Conservation (phyloP, 1,140 invertebrate species). For the Anoplolepis gracilipes region DNA sequence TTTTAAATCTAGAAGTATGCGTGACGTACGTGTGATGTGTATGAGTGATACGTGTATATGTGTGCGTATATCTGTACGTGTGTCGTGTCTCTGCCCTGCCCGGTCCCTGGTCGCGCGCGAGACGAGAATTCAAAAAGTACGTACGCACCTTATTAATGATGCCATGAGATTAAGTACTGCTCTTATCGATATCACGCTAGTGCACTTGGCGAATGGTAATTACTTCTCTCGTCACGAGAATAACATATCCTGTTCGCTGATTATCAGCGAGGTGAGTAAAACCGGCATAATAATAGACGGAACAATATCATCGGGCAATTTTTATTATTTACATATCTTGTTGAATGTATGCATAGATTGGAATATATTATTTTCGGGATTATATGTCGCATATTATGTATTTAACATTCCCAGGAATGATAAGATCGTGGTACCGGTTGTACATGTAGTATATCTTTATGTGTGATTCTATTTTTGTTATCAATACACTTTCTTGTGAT, state of each 20-base stretch:
- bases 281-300: neutral
- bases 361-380: neutral
- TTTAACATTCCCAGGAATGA: neutral
- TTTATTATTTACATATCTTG: neutral
- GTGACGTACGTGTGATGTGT: neutral
- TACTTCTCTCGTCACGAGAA: neutral
- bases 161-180: neutral
- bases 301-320: too few species aligned
- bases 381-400: neutral
- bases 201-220: neutral
- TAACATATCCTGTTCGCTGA: neutral
- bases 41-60: too few species aligned
- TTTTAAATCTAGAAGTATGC: neutral
- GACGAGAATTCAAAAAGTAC: conserved; percentile 37
- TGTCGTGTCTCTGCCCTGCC: too few species aligned
- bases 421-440: neutral
- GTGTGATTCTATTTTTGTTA: neutral
- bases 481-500: neutral
- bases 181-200: conserved; percentile 33
- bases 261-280: neutral
- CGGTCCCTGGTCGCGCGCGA: neutral
- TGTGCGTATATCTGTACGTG: too few species aligned
- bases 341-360: neutral
- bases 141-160: conserved; percentile 18
- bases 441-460: neutral